Conservation (phyloP, 2,888 invertebrate species). For the Adelognathus sp. region DNA sequence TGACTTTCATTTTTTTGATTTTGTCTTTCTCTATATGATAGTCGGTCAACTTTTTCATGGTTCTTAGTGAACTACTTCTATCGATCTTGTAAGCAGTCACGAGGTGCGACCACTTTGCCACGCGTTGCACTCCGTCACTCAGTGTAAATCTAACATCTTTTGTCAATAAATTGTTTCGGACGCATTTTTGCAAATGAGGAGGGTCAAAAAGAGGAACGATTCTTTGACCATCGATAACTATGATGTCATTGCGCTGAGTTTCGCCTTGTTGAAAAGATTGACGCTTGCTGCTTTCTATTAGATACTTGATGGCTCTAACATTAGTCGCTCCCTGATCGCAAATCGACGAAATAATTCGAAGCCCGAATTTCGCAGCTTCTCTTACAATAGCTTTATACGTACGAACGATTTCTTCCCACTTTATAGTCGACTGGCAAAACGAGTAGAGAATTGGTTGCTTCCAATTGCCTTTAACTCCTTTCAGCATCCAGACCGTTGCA, state of each 20-base stretch:
- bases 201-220: constrained; percentile 15
- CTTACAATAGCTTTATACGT: neutral
- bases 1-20: constrained; percentile 48
- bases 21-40: constrained; percentile 16
- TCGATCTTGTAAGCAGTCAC: neutral
- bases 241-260: neutral
- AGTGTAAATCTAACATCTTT: constrained; percentile 1
- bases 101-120: neutral
- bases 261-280: neutral
- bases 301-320: neutral
- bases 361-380: neutral
- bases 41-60: constrained; percentile 31
- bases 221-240: constrained; percentile 5
- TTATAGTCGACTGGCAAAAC: neutral
- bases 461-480: constrained; percentile 17
- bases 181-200: constrained; percentile 2
- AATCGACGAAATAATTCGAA: neutral
- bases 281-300: neutral
- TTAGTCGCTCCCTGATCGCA: constrained; percentile 5
- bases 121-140: constrained; percentile 3
- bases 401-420: constrained; percentile 9
- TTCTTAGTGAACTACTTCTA: neutral
- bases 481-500: constrained; percentile 12
- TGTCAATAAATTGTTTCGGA: constrained; percentile 9
- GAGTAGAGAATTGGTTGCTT: constrained; percentile 10